Conservation (phyloP, 2,797 vertebrate species). For the Gallinago stenura region DNA sequence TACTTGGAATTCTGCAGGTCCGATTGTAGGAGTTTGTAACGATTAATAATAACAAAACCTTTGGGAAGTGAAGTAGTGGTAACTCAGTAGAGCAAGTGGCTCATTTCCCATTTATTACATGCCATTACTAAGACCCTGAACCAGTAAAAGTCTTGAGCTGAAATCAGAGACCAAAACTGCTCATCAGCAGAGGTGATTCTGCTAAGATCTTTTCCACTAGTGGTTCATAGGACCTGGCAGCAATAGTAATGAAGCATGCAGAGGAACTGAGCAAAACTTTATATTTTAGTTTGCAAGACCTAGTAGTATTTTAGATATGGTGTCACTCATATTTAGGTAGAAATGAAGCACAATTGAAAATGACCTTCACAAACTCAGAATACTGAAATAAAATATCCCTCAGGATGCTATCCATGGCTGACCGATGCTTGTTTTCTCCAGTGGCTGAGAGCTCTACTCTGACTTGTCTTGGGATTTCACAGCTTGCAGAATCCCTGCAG, state of each 20-base stretch:
- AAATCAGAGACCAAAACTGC: background rate
- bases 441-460: background rate
- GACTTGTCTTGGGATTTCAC: background rate
- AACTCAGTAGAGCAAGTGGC: background rate
- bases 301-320: background rate
- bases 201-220: background rate
- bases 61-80: constrained; percentile 11
- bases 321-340: background rate
- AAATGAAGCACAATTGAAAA: background rate
- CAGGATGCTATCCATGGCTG: background rate
- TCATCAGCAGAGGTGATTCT: background rate
- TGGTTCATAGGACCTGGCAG: background rate
- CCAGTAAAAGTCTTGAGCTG: background rate
- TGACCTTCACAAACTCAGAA: background rate
- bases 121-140: background rate
- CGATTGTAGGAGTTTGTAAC: background rate
- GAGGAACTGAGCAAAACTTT: background rate
- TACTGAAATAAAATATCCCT: background rate
- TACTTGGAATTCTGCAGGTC: constrained; percentile 26
- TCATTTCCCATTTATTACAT: background rate
- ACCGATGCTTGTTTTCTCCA: background rate
- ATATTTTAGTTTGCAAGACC: background rate
- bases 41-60: constrained; percentile 16
- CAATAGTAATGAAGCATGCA: background rate
- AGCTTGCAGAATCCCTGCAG: background rate